Evolutionary conservation across 2,888 invertebrate species (phyloP).

Genomic region (Callyntrura guangdongensis): DNA sequence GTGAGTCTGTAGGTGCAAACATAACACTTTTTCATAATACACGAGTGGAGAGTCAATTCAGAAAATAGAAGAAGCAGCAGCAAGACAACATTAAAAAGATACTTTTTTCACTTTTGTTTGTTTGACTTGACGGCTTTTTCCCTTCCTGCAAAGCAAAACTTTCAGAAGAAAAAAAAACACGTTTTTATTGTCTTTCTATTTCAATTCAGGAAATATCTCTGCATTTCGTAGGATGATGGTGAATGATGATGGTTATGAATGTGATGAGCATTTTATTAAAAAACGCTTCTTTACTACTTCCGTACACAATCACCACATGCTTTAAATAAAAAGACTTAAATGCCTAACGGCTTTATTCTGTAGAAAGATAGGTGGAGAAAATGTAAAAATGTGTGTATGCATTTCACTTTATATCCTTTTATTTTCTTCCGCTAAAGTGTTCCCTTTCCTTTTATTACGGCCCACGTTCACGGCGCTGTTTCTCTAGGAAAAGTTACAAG

Average conservation of each 20-base stretch:
- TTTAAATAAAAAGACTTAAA: background rate
- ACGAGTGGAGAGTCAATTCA: background rate
- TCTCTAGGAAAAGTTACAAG: background rate
- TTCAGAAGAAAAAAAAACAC: background rate
- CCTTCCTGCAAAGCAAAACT: conserved; percentile 6
- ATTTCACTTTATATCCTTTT: conserved; percentile 23
- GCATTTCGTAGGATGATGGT: background rate
- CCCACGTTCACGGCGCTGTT: background rate
- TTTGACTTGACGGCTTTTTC: conserved; percentile 46
- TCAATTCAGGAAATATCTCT: conserved; percentile 37
- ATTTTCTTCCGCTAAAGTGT: conserved; percentile 57
- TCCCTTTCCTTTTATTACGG: no score
- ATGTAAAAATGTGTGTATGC: background rate
- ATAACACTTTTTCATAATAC: background rate
- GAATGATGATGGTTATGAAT: background rate
- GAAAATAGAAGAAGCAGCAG: background rate
- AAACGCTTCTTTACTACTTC: conserved; percentile 18
- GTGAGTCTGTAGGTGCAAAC: conserved; percentile 7
- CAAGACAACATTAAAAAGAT: background rate
- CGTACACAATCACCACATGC: background rate
- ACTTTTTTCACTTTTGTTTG: conserved; percentile 30
- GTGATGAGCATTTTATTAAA: conserved; percentile 28
- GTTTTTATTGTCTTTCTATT: conserved; percentile 3
- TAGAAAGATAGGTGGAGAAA: no score
- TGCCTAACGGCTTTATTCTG: background rate